Evolutionary conservation across 2,888 invertebrate species (phyloP).

Genomic region (Agriopis aurantiaria): DNA sequence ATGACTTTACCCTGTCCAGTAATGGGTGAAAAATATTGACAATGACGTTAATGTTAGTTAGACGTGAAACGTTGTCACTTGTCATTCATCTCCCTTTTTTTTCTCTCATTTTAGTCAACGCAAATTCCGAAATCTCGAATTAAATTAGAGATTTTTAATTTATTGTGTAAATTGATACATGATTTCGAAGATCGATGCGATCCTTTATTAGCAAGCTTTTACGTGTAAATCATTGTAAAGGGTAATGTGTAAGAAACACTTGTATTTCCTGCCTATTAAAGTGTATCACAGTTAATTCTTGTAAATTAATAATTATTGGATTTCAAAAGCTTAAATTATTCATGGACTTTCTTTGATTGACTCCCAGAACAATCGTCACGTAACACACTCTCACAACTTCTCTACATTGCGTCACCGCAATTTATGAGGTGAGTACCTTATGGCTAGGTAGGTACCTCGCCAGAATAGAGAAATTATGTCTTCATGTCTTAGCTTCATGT

Average conservation of each 20-base stretch:
- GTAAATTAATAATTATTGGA: not conserved
- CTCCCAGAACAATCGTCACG: not conserved
- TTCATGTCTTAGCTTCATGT: too few species aligned
- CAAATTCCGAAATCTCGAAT: not conserved
- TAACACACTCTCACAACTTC: not conserved
- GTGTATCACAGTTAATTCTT: not conserved
- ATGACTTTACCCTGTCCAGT: too few species aligned
- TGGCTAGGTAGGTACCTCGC: not conserved
- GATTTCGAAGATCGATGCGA: not conserved
- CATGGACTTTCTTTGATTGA: not conserved
- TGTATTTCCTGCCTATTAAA: not conserved
- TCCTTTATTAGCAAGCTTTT: not conserved
- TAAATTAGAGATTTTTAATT: not conserved
- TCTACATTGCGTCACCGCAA: not conserved
- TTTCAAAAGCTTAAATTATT: not conserved
- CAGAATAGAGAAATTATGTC: not conserved
- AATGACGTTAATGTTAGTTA: not conserved
- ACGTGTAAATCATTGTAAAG: not conserved
- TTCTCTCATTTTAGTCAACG: not conserved
- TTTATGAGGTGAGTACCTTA: not conserved
- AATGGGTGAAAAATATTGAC: not conserved
- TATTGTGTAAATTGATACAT: not conserved
- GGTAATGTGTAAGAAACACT: constrained; percentile 3
- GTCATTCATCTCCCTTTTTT: not conserved
- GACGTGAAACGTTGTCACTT: not conserved